A percentile compares a stretch with the other conserved stretches of the same genome.
Evolutionary conservation across 2,113 vertebrate species (phyloP).

Genomic region (Archilochus colubris): DNA sequence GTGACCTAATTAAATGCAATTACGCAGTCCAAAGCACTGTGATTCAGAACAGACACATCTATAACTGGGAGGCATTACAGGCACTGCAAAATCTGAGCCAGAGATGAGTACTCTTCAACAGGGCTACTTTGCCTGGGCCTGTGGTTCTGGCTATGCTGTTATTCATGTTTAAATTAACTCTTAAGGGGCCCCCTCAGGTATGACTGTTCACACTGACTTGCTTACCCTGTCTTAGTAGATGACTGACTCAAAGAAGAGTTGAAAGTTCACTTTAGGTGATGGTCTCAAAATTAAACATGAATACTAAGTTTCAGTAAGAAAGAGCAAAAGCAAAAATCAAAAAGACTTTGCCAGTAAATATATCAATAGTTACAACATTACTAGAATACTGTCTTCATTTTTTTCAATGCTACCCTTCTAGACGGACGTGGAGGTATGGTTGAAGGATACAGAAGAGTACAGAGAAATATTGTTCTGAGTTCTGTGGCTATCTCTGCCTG

Average conservation of each 20-base stretch:
- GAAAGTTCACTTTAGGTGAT: not conserved
- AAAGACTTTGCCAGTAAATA: not conserved
- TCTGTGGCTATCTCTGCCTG: not conserved
- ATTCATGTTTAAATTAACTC: not conserved
- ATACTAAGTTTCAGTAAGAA: not conserved
- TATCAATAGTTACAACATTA: not conserved
- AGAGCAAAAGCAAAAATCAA: not conserved
- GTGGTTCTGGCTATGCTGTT: not conserved
- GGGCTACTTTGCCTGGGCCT: not conserved
- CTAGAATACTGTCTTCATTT: not conserved
- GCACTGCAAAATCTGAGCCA: not conserved
- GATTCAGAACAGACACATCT: not conserved
- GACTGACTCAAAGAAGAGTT: not conserved
- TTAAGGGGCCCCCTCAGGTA: not conserved
- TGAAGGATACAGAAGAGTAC: not conserved
- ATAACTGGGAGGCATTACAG: not conserved
- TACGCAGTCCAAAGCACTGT: not conserved
- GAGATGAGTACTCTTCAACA: not conserved
- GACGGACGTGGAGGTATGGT: not conserved
- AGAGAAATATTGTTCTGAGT: not conserved
- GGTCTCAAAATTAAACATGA: not conserved
- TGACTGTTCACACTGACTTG: not conserved
- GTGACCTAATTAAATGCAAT: slow-evolving; percentile 32
- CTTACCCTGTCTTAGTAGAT: not conserved
- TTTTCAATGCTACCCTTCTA: not conserved